These are phyloP conservation scores for Sturnira hondurensis DNA, from an alignment of 2,113 vertebrate genomes.

Conservation along the genomic window DNA sequence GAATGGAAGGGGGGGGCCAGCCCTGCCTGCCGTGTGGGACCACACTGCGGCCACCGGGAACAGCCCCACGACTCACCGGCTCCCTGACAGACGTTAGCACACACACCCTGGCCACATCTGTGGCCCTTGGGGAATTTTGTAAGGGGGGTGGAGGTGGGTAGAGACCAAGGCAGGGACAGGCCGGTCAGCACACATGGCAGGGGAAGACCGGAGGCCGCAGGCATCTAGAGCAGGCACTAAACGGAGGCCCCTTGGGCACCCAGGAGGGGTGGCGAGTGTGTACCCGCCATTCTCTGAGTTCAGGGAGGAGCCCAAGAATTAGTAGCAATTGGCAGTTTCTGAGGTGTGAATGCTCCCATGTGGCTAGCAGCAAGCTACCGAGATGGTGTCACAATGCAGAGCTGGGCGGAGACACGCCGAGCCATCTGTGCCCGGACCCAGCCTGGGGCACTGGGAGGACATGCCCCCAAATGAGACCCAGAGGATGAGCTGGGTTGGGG, in stretches of 20 bases:
- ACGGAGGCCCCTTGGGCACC: not conserved
- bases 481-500: not conserved
- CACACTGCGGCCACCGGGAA: not conserved
- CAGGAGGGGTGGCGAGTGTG: not conserved
- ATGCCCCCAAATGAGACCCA: not conserved
- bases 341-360: not conserved
- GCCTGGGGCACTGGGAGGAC: not conserved
- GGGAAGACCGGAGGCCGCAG: not conserved
- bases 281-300: not conserved
- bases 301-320: accelerated
- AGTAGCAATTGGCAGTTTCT: not conserved
- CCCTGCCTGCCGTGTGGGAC: not conserved
- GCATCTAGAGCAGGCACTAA: not conserved
- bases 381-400: accelerated
- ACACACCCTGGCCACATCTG: no score
- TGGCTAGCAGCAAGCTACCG: accelerated
- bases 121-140: not conserved
- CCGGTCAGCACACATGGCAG: accelerated
- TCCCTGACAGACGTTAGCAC: not conserved
- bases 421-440: accelerated
- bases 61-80: not conserved
- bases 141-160: no score
- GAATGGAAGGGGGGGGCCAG: not conserved
- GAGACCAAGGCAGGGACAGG: not conserved
- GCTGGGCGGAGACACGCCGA: accelerated